These are phyloP conservation scores for Maccullochella peelii DNA, from an alignment of 2,113 vertebrate genomes.

Conservation along the genomic window DNA sequence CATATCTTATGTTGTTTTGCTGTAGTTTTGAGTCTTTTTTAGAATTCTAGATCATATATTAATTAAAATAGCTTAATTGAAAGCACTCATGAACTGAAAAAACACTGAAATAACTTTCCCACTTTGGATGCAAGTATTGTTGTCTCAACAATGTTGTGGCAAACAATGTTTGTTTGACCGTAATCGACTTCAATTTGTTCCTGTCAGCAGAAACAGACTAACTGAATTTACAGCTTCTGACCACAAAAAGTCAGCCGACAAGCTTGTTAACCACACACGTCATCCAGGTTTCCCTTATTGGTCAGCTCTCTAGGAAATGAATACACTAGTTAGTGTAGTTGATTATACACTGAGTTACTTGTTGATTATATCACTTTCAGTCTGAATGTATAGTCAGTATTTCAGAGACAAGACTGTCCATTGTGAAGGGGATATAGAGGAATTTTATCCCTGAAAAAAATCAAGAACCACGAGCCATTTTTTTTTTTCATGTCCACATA, in stretches of 20 bases:
- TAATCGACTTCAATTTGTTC: background rate
- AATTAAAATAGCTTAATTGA: background rate
- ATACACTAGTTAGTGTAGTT: no score
- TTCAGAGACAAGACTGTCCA: background rate
- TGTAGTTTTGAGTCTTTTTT: background rate
- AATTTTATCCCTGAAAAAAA: background rate
- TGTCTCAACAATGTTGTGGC: background rate
- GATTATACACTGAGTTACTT: no score
- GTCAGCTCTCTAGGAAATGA: background rate
- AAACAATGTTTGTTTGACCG: background rate
- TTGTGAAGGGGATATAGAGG: background rate
- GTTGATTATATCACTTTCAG: background rate
- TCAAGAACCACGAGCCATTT: background rate
- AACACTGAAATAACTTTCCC: no score
- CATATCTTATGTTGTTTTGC: background rate
- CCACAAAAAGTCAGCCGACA: slow-evolving; percentile 12
- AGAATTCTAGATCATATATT: background rate
- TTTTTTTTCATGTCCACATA: background rate
- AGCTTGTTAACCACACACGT: background rate
- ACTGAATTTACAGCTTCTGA: background rate
- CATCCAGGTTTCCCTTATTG: background rate
- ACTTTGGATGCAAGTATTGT: background rate
- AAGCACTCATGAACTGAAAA: background rate
- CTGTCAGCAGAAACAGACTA: background rate
- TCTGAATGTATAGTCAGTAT: background rate